Evolutionary conservation across 2,113 vertebrate species (phyloP).

Genomic region (Condylura cristata): DNA sequence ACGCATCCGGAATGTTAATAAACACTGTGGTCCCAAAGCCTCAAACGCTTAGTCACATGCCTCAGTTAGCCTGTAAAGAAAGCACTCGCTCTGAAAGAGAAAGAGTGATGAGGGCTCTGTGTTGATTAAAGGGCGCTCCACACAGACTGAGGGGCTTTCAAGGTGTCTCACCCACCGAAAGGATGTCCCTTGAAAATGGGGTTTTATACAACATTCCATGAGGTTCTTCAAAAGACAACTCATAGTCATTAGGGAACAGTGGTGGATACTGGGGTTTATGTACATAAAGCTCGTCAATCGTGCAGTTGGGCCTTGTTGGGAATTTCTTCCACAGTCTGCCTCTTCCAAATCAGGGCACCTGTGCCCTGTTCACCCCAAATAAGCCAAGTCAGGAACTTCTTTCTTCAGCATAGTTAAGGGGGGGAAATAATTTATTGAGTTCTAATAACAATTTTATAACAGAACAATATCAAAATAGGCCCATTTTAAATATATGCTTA

Average conservation of each 20-base stretch:
- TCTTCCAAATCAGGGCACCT: neutral
- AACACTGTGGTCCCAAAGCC: neutral
- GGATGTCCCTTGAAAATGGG: neutral
- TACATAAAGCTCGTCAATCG: neutral
- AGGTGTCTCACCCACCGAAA: conserved; percentile 27
- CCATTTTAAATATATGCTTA: conserved; percentile 71
- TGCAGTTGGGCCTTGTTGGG: neutral
- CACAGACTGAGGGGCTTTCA: neutral
- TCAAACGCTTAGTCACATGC: neutral
- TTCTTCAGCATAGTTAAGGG: conserved; percentile 62
- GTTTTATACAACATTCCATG: neutral
- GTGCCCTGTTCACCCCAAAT: neutral
- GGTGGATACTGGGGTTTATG: neutral
- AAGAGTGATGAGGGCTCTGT: neutral
- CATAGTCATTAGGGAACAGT: neutral
- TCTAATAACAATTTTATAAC: conserved; percentile 65
- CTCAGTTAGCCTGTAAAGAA: neutral
- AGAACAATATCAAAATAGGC: conserved; percentile 68
- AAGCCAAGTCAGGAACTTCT: conserved; percentile 6
- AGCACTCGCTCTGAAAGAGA: neutral
- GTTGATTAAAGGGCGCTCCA: neutral
- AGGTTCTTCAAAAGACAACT: conserved; percentile 13
- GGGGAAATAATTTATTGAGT: conserved; percentile 59
- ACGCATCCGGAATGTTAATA: neutral
- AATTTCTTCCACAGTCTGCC: neutral